These are phyloP conservation scores for Pygmarrhopalites habei DNA, from an alignment of 1,140 invertebrate genomes.

Conservation along the genomic window DNA sequence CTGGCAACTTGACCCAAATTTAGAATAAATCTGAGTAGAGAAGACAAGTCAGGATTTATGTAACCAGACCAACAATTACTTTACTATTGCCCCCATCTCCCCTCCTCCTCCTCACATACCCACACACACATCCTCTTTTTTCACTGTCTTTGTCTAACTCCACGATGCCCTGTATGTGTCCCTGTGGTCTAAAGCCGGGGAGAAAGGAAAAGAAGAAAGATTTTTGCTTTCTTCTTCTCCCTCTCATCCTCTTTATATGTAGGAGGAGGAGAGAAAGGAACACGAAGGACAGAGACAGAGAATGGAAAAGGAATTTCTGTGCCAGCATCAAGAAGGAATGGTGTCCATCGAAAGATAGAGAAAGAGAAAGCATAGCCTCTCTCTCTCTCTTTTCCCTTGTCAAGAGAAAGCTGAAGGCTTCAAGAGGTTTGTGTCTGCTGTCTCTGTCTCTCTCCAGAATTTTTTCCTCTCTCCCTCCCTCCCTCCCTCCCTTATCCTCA, in stretches of 20 bases:
- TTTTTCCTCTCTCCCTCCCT: too few species aligned
- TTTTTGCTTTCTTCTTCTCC: background rate
- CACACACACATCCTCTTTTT: background rate
- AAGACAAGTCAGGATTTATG: conserved; percentile 12
- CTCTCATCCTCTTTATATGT: background rate
- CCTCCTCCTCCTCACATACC: background rate
- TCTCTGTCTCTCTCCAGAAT: too few species aligned
- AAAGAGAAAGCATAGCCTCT: too few species aligned
- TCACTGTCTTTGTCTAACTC: background rate
- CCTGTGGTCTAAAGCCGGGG: background rate
- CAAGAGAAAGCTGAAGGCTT: too few species aligned
- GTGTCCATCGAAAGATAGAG: background rate
- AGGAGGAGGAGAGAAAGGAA: background rate
- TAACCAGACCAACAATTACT: conserved; percentile 1
- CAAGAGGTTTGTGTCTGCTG: too few species aligned
- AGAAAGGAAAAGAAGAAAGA: background rate
- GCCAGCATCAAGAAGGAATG: background rate
- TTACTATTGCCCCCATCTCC: background rate
- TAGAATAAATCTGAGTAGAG: conserved; percentile 27
- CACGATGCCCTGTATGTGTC: too few species aligned
- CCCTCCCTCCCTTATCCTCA: too few species aligned
- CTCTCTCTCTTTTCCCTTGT: too few species aligned
- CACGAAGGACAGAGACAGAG: too few species aligned
- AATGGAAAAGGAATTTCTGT: background rate
- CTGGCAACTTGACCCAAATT: conserved; percentile 31